Evolutionary conservation across 2,113 vertebrate genomes (phyloP), one percentile per base, ranked within the genome.

Genomic region (Prietella phreatophila): DNA sequence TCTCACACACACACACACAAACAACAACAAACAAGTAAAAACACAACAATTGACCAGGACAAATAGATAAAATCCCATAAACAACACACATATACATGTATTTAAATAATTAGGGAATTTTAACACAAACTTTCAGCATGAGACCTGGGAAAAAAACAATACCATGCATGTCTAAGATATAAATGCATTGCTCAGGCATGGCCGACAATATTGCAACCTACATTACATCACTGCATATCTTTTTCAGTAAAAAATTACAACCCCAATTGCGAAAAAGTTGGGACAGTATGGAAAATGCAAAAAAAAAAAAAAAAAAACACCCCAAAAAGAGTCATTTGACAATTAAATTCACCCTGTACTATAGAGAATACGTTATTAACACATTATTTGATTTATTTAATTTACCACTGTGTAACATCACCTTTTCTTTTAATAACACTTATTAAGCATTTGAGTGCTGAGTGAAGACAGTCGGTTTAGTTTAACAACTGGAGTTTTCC

Each of bases 91-190:
- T 50, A 78, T 53, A 78, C 14, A 78, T 76, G n/a, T 85, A 50
- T 63, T 85, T 94, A 93, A 94, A 88, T 89, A 91, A 91, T 60
- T 69, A 69, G 61, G 61, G 79, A 87, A 88, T 17, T 53, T 87
- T 42, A 89, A 65, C 90, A 89, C 73, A 88, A 39, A 88, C 86
- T 63, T 79, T 81, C 55, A 91, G 27, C 53, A 90, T 82, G 39
- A 87, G 25, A 73, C 47, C 30, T 89, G 53, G 71, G 47, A 89
- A 76, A 91, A 75, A 85, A 36, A 89, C 90, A 82, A 14, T 79
- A 90, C 82, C 91, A 93, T 93, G 91, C 89, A 93, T 65, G 87
- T 89, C 25, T 17, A 27, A 79, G 84, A 55, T 61, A 63, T 47
- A 69, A 53, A 61, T 42, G 67, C n/a, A 69, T 39, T 56, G 82